Evolutionary conservation across 2,797 vertebrate species (phyloP).

Genomic region (Alcedo quadribrachys): DNA sequence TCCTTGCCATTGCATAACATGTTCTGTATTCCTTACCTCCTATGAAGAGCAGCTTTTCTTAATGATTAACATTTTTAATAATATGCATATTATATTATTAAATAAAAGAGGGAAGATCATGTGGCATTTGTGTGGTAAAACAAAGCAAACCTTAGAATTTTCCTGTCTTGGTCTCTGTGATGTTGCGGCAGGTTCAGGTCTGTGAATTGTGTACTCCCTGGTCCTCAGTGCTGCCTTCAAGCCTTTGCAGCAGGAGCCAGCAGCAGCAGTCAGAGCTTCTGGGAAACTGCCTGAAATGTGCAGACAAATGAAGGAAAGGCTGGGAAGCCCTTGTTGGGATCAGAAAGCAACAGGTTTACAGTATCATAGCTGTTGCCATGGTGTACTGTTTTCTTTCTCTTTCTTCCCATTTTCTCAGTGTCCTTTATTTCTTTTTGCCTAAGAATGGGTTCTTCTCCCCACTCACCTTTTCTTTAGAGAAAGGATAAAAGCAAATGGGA

Average conservation of each 20-base stretch:
- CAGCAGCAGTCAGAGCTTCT: not conserved
- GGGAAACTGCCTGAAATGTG: not conserved
- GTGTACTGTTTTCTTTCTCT: not conserved
- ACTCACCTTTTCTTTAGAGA: not conserved
- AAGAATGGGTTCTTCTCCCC: not conserved
- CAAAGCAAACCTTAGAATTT: not conserved
- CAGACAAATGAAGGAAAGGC: not conserved
- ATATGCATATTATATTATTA: not conserved
- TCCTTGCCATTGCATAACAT: not conserved
- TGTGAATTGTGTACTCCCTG: rapidly evolving
- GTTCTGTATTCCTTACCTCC: not conserved
- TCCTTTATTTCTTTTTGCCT: not conserved
- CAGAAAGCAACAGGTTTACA: not conserved
- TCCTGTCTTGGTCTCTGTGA: not conserved
- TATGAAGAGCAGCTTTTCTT: not conserved
- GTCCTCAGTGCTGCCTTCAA: not conserved
- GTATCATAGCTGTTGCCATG: not conserved
- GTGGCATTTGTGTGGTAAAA: too few species aligned
- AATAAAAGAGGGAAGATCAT: too few species aligned
- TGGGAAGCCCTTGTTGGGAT: not conserved
- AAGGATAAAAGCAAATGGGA: not conserved
- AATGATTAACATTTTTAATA: not conserved
- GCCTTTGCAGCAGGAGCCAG: not conserved
- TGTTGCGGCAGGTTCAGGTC: not conserved
- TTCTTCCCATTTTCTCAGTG: not conserved